These are phyloP conservation scores for Auanema freiburgensis DNA, from an alignment of 2,888 invertebrate species.

Conservation along the genomic window DNA sequence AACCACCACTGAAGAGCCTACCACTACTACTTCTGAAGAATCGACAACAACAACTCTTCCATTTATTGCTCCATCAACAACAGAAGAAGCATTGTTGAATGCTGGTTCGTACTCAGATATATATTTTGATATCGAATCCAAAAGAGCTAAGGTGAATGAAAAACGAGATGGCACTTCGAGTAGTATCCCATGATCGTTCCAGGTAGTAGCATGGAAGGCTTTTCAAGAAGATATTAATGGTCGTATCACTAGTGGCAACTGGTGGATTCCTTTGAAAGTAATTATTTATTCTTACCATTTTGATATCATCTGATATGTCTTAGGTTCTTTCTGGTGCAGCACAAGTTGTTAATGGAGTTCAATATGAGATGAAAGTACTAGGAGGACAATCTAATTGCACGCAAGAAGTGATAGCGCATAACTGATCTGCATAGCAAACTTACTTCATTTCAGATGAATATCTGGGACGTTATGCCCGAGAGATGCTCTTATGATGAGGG, in stretches of 20 bases:
- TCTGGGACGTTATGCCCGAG: too few species aligned
- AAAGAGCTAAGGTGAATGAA: too few species aligned
- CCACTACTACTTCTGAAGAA: too few species aligned
- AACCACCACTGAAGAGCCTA: too few species aligned
- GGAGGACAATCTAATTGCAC: conserved; percentile 41
- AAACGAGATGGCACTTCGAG: neutral
- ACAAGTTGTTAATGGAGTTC: conserved; percentile 33
- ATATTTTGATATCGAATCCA: too few species aligned
- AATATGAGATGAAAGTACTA: conserved; percentile 33
- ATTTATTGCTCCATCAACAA: too few species aligned
- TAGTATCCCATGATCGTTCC: conserved; percentile 3
- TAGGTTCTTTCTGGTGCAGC: conserved; percentile 28
- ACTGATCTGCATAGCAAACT: too few species aligned
- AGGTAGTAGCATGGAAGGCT: conserved; percentile 33
- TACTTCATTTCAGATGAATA: too few species aligned
- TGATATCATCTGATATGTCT: neutral
- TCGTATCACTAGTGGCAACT: conserved; percentile 23
- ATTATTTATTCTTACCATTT: neutral
- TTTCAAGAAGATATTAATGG: conserved; percentile 39
- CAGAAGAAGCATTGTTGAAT: too few species aligned
- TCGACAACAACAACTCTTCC: too few species aligned
- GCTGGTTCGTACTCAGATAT: too few species aligned
- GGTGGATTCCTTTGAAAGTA: conserved; percentile 40
- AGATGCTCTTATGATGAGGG: too few species aligned
- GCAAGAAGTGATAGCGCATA: conserved; percentile 19